Evolutionary conservation across 2,797 vertebrate species (phyloP).

Genomic region (Cossypha dichroa): DNA sequence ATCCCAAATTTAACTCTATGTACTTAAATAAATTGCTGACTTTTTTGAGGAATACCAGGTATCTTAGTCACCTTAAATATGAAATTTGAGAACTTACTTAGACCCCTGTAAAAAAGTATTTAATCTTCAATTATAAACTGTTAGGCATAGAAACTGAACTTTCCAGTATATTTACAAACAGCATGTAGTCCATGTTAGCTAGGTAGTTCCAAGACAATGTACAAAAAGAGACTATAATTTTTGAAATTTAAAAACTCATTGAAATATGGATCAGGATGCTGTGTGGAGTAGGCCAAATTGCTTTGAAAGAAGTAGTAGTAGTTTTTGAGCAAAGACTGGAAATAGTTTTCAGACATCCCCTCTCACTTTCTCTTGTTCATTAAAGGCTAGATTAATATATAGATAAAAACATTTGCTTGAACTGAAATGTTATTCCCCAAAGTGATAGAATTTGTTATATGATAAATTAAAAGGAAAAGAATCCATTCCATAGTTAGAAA

Average conservation of each 20-base stretch:
- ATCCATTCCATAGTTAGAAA: neutral
- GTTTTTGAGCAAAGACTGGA: neutral
- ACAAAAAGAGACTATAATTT: neutral
- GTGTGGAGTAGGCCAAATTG: neutral
- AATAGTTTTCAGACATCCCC: neutral
- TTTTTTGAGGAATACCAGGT: neutral
- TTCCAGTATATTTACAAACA: neutral
- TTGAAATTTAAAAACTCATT: neutral
- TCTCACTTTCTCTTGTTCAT: neutral
- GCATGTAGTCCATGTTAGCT: neutral
- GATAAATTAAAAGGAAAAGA: neutral
- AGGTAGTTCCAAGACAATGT: neutral
- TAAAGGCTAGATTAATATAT: neutral
- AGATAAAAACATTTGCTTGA: neutral
- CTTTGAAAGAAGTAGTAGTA: neutral
- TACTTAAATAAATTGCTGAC: neutral
- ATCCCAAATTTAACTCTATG: neutral
- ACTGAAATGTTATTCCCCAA: neutral
- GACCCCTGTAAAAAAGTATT: neutral
- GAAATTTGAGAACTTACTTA: neutral
- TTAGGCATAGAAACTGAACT: neutral
- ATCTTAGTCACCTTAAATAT: neutral
- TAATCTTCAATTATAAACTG: neutral
- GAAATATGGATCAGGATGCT: neutral
- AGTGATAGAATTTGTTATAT: neutral